These are phyloP conservation scores for Psammodynastes pulverulentus DNA, from an alignment of 2,113 vertebrate genomes.

Conservation along the genomic window DNA sequence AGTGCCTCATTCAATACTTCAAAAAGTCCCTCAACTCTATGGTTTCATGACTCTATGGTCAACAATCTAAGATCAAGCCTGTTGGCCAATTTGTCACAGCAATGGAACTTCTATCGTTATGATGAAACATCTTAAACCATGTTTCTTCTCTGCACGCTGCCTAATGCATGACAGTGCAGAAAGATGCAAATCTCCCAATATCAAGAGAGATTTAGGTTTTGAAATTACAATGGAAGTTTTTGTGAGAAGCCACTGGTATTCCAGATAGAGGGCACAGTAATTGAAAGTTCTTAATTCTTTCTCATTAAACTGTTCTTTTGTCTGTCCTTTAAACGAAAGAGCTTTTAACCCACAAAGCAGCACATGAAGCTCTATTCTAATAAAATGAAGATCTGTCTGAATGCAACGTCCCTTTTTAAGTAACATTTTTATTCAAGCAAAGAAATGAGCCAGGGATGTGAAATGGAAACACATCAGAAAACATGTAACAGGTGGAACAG, in stretches of 20 bases:
- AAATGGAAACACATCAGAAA: neutral
- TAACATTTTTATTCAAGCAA: neutral
- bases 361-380: neutral
- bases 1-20: neutral
- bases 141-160: neutral
- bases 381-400: slow-evolving; percentile 3
- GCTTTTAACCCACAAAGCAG: neutral
- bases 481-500: neutral
- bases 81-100: neutral
- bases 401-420: slow-evolving; percentile 51
- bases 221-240: neutral
- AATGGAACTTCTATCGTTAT: neutral
- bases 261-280: neutral
- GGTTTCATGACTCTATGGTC: neutral
- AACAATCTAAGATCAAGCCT: neutral
- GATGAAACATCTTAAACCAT: neutral
- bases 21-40: neutral
- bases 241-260: neutral
- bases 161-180: neutral
- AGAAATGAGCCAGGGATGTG: neutral
- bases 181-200: neutral
- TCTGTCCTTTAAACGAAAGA: neutral
- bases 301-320: neutral
- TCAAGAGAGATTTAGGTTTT: neutral
- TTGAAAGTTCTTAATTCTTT: neutral